Evolutionary conservation across 2,113 vertebrate genomes (phyloP).

Genomic region (Chlorodrepanis virens): DNA sequence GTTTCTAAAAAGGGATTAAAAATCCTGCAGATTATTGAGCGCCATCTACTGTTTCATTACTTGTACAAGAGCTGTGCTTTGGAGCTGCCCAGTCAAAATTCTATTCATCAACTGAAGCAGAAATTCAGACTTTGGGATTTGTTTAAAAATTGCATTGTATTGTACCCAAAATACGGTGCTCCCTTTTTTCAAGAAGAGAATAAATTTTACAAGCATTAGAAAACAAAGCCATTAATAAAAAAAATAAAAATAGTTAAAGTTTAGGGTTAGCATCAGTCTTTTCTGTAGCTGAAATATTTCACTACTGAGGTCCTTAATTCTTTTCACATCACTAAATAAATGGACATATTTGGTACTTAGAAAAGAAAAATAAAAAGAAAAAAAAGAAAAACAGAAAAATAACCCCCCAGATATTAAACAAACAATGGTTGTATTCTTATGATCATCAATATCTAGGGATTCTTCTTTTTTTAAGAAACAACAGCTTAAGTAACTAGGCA

Average conservation of each 20-base stretch:
- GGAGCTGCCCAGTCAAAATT: background rate
- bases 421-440: background rate
- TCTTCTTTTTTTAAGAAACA: background rate
- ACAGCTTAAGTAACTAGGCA: background rate
- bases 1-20: background rate
- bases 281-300: background rate
- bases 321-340: background rate
- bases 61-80: background rate
- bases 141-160: background rate
- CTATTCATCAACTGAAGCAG: background rate
- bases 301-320: background rate
- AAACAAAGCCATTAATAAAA: background rate
- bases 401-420: background rate
- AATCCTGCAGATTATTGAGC: slow-evolving; percentile 7
- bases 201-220: background rate
- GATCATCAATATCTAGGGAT: background rate
- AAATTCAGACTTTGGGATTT: background rate
- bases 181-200: background rate
- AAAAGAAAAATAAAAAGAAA: background rate
- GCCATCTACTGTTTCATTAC: slow-evolving; percentile 33
- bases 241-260: background rate
- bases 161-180: background rate
- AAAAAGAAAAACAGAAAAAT: background rate
- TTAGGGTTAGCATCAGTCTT: background rate
- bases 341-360: background rate